Percentiles rank a stretch among this genome's conserved stretches.
Evolutionary conservation across 2,888 invertebrate species (phyloP).

Genomic region (Apodemia zela): DNA sequence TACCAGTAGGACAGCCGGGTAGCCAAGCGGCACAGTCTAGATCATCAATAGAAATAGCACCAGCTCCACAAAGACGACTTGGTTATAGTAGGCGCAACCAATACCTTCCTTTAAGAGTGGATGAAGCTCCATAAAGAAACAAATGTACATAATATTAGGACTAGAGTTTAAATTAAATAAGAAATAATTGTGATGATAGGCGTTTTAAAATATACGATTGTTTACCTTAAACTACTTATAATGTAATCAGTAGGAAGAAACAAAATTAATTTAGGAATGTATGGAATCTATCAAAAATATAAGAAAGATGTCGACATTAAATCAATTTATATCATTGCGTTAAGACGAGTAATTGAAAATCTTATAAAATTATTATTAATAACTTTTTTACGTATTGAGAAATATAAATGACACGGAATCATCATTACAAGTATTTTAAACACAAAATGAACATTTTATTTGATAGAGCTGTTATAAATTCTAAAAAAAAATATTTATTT

Average conservation of each 20-base stretch:
- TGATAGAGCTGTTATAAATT: neutral
- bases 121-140: conserved; percentile 65
- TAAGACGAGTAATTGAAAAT: too few relatives aligned
- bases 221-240: neutral
- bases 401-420: neutral
- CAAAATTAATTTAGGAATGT: neutral
- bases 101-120: conserved; percentile 67
- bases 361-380: neutral
- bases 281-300: neutral
- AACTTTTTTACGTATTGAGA: neutral
- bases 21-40: conserved; percentile 61
- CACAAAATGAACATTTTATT: neutral
- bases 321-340: too few relatives aligned
- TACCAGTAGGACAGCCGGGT: conserved; percentile 59
- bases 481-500: neutral
- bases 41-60: conserved; percentile 50
- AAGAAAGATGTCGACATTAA: too few relatives aligned
- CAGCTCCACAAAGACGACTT: conserved; percentile 39
- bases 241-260: neutral
- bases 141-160: conserved; percentile 59
- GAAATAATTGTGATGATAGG: conserved; percentile 14
- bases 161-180: conserved; percentile 35
- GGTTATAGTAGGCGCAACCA: conserved; percentile 55
- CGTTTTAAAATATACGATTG: neutral
- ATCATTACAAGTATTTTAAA: neutral